Evolutionary conservation across 1,140 invertebrate genomes (phyloP).

Genomic region (Teleopsis dalmanni): DNA sequence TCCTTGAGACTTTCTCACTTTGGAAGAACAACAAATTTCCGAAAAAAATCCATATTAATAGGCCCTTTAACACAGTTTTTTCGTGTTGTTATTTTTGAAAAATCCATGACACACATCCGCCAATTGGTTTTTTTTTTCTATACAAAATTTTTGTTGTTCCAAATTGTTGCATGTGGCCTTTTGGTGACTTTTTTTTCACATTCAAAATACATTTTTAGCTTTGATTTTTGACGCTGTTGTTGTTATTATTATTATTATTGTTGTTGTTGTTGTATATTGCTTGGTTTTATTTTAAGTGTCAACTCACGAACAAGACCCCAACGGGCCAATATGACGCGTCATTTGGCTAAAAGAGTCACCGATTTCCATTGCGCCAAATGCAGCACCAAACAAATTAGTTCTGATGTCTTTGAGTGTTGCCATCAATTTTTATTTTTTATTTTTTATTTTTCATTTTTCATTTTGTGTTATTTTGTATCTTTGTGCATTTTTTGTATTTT

Average conservation of each 20-base stretch:
- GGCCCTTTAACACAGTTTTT: no score
- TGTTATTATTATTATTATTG: no score
- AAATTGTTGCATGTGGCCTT: not conserved
- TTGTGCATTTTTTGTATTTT: no score
- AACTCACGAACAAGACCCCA: no score
- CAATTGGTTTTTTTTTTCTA: not conserved
- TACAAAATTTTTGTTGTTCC: not conserved
- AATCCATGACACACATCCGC: conserved; percentile 8
- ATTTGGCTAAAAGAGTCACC: not conserved
- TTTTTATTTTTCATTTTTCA: not conserved
- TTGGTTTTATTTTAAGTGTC: not conserved
- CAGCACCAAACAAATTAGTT: conserved; percentile 13
- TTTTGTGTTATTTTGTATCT: no score
- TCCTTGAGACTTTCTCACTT: no score
- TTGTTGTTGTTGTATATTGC: not conserved
- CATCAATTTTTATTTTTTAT: conserved; percentile 12
- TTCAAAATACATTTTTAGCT: no score
- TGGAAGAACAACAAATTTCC: no score
- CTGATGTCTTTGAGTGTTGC: conserved; percentile 14
- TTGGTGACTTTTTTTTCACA: not conserved
- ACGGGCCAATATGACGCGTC: no score
- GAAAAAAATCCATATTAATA: no score
- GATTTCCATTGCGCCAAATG: no score
- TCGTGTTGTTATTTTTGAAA: conserved; percentile 11
- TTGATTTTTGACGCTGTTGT: no score